These are phyloP conservation scores for Spodoptera littoralis DNA, from an alignment of 2,888 invertebrate genomes.

Conservation along the genomic window DNA sequence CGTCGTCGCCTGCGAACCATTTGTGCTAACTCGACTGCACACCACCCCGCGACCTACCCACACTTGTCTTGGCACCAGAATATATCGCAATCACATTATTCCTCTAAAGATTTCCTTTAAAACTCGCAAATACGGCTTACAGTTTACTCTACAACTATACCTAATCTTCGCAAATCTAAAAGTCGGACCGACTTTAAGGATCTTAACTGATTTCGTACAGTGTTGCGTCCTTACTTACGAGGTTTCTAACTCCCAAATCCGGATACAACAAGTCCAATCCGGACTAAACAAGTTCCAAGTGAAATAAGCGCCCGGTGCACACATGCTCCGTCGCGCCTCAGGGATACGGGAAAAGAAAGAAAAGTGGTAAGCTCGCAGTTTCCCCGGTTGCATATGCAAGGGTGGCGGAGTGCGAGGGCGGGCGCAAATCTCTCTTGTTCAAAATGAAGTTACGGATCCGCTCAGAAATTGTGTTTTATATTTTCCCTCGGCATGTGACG, in stretches of 20 bases:
- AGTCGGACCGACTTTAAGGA: constrained; percentile 51
- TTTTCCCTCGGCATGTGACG: constrained; percentile 76
- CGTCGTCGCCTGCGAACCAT: constrained; percentile 63
- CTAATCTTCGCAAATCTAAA: constrained; percentile 36
- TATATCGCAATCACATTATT: constrained; percentile 58
- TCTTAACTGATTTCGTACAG: constrained; percentile 65
- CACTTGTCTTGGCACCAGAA: constrained; percentile 71
- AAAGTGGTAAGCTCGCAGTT: constrained; percentile 71
- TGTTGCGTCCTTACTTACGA: constrained; percentile 69
- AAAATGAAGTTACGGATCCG: constrained; percentile 84
- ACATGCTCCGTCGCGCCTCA: constrained; percentile 78
- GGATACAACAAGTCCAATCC: constrained; percentile 78
- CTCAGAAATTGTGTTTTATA: constrained; percentile 82
- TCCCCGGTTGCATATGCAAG: constrained; percentile 78
- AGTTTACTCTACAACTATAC: constrained; percentile 49
- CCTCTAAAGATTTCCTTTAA: constrained; percentile 41
- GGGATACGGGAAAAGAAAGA: constrained; percentile 74
- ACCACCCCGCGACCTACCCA: constrained; percentile 53
- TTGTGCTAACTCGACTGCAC: constrained; percentile 72
- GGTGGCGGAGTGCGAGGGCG: constrained; percentile 57
- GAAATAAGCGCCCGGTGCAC: constrained; percentile 81
- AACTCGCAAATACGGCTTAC: constrained; percentile 37
- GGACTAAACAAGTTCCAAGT: constrained; percentile 81
- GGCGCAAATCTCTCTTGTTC: constrained; percentile 80
- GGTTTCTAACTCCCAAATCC: constrained; percentile 75